Percentiles rank a stretch among this genome's conserved stretches.
Evolutionary conservation across 1,140 invertebrate species (phyloP).

Genomic region (Drosophila willistoni): DNA sequence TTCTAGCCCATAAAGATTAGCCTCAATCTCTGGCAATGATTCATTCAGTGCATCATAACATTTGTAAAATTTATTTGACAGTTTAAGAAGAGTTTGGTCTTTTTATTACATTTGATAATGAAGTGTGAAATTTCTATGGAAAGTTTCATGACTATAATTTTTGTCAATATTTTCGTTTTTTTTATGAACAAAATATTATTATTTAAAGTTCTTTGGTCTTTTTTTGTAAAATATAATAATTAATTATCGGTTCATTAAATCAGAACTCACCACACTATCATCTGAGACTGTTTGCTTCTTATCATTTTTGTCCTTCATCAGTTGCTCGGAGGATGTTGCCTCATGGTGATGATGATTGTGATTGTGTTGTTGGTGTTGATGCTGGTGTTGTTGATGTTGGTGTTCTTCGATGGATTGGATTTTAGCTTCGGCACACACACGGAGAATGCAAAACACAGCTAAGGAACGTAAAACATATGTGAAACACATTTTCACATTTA

Average conservation of each 20-base stretch:
- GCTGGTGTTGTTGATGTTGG: constrained; percentile 16
- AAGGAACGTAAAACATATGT: constrained; percentile 45
- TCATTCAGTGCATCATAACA: neutral
- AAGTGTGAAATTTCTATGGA: constrained; percentile 1
- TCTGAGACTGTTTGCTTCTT: constrained; percentile 48
- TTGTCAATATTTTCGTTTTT: no score
- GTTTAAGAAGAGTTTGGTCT: neutral
- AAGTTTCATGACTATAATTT: no score
- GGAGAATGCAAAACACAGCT: constrained; percentile 14
- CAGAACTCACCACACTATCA: constrained; percentile 56
- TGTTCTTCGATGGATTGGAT: constrained; percentile 4
- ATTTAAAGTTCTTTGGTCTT: no score
- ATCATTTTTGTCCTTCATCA: constrained; percentile 12
- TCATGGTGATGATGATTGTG: constrained; percentile 11
- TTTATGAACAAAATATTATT: no score
- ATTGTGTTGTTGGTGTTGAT: constrained; percentile 27
- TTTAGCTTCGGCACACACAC: constrained; percentile 14
- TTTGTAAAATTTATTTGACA: neutral
- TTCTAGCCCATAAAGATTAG: neutral
- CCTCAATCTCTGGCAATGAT: neutral
- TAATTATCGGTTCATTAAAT: neutral
- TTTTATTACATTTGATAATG: neutral
- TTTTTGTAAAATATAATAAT: no score
- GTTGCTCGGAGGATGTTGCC: constrained; percentile 10
- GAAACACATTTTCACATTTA: constrained; percentile 58